phyloP scores from a whole-genome alignment of 2,797 vertebrate species.

The Emys orbicularis region DNA sequence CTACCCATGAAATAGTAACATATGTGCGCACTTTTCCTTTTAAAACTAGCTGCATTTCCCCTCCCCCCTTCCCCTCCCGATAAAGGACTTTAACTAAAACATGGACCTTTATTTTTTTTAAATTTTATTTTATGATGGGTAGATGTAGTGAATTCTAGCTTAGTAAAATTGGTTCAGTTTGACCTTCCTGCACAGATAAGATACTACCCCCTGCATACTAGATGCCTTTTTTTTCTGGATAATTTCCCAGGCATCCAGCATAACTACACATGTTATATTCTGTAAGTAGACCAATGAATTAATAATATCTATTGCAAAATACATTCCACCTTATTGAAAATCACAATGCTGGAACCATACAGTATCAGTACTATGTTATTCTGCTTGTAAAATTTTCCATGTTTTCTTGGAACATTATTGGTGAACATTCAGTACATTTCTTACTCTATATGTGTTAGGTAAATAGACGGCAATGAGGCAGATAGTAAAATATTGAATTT shows the following conservation, averaged over 20 bases:
- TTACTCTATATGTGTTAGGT: neutral
- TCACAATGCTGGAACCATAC: neutral
- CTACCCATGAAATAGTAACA: neutral
- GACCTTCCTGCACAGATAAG: neutral
- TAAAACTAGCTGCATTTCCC: neutral
- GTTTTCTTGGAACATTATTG: neutral
- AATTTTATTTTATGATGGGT: neutral
- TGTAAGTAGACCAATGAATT: neutral
- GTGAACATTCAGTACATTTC: neutral
- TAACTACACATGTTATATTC: neutral
- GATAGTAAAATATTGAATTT: neutral
- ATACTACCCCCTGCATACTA: neutral
- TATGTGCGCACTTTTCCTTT: neutral
- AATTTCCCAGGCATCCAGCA: neutral
- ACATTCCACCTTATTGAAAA: neutral
- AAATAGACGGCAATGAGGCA: neutral
- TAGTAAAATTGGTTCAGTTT: neutral
- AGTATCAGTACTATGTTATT: neutral
- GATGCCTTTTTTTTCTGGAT: neutral
- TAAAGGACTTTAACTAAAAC: neutral
- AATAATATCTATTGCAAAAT: neutral
- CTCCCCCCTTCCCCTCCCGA: too few relatives aligned
- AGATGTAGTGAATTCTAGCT: neutral
- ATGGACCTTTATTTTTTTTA: neutral
- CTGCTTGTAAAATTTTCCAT: neutral